Percentiles rank a stretch among this genome's conserved stretches.
Evolutionary conservation across 1,140 invertebrate genomes (phyloP).

Genomic region (Sycophila sp.): DNA sequence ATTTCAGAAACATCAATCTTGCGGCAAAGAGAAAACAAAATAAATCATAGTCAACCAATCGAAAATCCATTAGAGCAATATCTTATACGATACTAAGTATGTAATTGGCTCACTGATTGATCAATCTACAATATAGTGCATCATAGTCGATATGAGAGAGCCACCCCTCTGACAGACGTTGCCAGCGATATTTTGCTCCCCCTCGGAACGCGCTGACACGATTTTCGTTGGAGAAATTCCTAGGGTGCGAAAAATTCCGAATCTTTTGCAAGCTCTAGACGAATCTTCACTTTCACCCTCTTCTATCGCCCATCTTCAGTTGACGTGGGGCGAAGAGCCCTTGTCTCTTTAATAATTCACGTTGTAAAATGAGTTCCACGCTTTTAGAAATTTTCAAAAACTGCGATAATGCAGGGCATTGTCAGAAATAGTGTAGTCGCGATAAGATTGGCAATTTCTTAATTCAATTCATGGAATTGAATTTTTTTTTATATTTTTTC

Average conservation of each 20-base stretch:
- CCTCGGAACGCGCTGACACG: not conserved
- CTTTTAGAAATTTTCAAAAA: too few relatives aligned
- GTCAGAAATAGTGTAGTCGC: too few relatives aligned
- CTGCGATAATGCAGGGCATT: too few relatives aligned
- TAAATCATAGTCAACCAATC: not conserved
- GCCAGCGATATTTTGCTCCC: not conserved
- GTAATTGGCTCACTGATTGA: conserved; percentile 4
- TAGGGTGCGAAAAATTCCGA: not conserved
- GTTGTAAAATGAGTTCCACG: too few relatives aligned
- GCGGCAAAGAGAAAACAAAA: too few relatives aligned
- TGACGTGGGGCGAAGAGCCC: not conserved
- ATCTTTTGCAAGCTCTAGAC: not conserved
- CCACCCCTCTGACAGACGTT: not conserved
- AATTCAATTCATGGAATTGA: too few relatives aligned
- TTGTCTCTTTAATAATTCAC: not conserved
- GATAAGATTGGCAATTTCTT: too few relatives aligned
- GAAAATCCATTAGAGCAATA: not conserved
- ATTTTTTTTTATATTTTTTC: too few relatives aligned
- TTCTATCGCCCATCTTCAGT: too few relatives aligned
- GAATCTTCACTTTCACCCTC: not conserved
- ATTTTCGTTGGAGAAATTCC: conserved; percentile 1
- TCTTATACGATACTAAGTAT: not conserved
- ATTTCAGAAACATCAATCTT: too few relatives aligned
- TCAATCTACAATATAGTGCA: conserved; percentile 1
- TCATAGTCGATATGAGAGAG: not conserved